Base-by-base conservation (phyloP, 2,797 vertebrate species). In the Sparus aurata region DNA sequence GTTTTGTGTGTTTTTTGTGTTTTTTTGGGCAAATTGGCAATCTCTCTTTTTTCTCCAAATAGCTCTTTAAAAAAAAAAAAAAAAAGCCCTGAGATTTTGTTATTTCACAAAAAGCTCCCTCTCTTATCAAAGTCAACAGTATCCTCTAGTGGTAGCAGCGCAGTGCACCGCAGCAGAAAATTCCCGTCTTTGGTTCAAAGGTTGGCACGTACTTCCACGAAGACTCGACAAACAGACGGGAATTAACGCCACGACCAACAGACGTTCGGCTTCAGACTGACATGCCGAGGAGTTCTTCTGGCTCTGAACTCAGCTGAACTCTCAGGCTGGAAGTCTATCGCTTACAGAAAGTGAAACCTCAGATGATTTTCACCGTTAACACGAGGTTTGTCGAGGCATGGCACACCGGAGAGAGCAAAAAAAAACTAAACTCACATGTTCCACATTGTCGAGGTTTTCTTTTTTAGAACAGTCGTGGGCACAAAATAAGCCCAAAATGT, bases 81-180 rank as follows among this genome's bases (percentile, higher is more conserved):
- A 62, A 82, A 76, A 84, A 41, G 10, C 16, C 65, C 38, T 41
- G 3, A 46, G n/a, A 53, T 43, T 43, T 18, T 52, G 8, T 60
- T 50, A 1, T 70, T 49, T 53, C 30, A 34, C 20, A 62, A 67
- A 34, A 53, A 20, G 17, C 9, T 4, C 9, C 18, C 17, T 22
- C 60, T 66, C 41, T 82, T 79, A 55, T 84, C 38, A 65, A 55
- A 89, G 90, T 89, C 91, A 93, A 94, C 90, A 93, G 90, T 88
- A 91, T 87, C 93, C 92, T 91, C 93, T 95, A 93, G 92, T 85
- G 94, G 92, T 77, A 3, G 84, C 18, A 69, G 77, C 4, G 53
- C 75, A 71, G 13, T 67, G 70, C 68, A 59, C 67, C 74, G 79
- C 61, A 41, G 57, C 16, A 53, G 4, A n/a, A 38, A 27, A 27